Evolutionary conservation across 2,797 vertebrate genomes (phyloP).

Genomic region (Odontamblyopus lacepedii): DNA sequence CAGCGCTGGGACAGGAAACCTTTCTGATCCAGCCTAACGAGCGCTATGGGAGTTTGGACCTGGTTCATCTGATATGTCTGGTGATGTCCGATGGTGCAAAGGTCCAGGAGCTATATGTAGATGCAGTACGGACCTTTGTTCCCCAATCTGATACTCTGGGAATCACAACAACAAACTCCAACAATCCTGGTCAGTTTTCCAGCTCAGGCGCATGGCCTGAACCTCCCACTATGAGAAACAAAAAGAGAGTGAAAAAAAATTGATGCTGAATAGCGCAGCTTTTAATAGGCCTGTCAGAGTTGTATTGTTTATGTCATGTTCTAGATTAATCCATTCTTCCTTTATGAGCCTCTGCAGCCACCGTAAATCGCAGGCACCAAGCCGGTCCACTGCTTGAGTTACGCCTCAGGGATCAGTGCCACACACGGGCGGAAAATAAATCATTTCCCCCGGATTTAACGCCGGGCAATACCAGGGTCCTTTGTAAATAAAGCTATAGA

Average conservation of each 20-base stretch:
- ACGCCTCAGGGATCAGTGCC: slow-evolving; percentile 77
- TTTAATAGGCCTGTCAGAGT: slow-evolving; percentile 81
- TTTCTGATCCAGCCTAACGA: slow-evolving; percentile 60
- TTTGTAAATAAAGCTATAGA: slow-evolving; percentile 82
- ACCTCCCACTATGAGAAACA: slow-evolving; percentile 50
- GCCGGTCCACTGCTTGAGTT: slow-evolving; percentile 73
- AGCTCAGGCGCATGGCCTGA: slow-evolving; percentile 35
- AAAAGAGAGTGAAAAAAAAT: slow-evolving; percentile 59
- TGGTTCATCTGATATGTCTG: slow-evolving; percentile 70
- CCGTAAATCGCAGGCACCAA: slow-evolving; percentile 76
- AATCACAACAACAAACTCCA: slow-evolving; percentile 68
- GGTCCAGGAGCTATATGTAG: slow-evolving; percentile 76
- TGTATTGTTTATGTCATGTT: slow-evolving; percentile 83
- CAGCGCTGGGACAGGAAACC: slow-evolving; percentile 63
- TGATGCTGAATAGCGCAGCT: slow-evolving; percentile 78
- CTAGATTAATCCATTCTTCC: slow-evolving; percentile 82
- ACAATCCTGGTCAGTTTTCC: slow-evolving; percentile 59
- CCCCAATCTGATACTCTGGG: slow-evolving; percentile 75
- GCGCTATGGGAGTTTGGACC: slow-evolving; percentile 70
- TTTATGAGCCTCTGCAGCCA: slow-evolving; percentile 81
- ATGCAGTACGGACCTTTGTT: slow-evolving; percentile 52
- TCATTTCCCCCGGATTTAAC: slow-evolving; percentile 79
- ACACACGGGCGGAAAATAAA: slow-evolving; percentile 78
- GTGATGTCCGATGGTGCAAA: slow-evolving; percentile 76
- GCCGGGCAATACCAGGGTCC: slow-evolving; percentile 74